Base-by-base conservation (phyloP, 64 coral and sea anemone genomes). In the Dendronephthya gigantea region DNA sequence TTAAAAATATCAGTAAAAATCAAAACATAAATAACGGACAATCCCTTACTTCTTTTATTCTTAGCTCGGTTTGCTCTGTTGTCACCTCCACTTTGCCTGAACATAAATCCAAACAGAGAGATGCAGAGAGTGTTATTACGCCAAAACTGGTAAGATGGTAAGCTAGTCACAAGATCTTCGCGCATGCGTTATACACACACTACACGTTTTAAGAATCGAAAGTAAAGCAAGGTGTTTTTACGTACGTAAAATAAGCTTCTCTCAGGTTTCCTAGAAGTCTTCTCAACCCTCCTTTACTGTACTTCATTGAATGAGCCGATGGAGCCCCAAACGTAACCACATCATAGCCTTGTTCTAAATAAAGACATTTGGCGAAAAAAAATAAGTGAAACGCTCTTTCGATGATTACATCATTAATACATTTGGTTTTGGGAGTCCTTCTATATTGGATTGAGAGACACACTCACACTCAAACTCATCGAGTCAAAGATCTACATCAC, bases 221-320 rank as follows among this genome's bases (percentile, higher is more conserved):
- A 2, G 22, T 28, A 34, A 9, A 79, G 36, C 13, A 79, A 7
- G 55, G 19, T 62, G 17, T n/a, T n/a, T n/a, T n/a, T 2, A 79
- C 72, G 72, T 79, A 79, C 72, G 72, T 28, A 15, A 36, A 29
- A 79, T 97, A 92, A 70, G 84, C 81, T 88, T 93, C 93, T 49
- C 86, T 91, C 5, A 98, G 82, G 17, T 62, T 88, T 9, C 36
- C 85, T 85, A 92, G 85, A 8, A 98, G 83, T 81, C 91, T 86
- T 68, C 88, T 90, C 40, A 98, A 89, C 51, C 95, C 95, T 36
- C 95, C 95, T 84, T 98, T 92, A 81, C 83, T 85, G 81, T 93
- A 98, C 68, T 98, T 98, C 8, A 98, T 79, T 0, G 95, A 93
- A 68, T 98, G 95, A 10, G 91, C 92, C 22, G 86, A 90, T 45